A percentile compares a stretch with the other conserved stretches of the same genome.
These are phyloP conservation scores for Lytechinus pictus DNA, from an alignment of 35 echinoderm and acorn worm genomes.

Conservation along the genomic window DNA sequence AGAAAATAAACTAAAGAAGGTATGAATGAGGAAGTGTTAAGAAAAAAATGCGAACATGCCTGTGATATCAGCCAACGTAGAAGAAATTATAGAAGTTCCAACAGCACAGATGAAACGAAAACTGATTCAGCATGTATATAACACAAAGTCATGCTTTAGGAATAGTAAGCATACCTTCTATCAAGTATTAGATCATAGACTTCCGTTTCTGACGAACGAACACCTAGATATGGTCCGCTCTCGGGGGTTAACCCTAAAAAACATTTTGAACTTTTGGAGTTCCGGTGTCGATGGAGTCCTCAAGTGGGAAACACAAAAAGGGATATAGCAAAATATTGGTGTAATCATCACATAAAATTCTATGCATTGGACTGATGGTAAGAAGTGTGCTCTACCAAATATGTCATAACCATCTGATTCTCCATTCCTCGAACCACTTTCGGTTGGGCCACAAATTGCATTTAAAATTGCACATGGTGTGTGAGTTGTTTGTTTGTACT, in stretches of 20 bases:
- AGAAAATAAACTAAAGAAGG: background rate
- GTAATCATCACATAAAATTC: constrained; percentile 2
- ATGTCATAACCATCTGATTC: background rate
- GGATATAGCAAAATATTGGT: background rate
- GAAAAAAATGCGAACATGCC: constrained; percentile 4
- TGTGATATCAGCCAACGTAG: constrained; percentile 51
- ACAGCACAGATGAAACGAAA: background rate
- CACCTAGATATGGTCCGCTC: constrained; percentile 47
- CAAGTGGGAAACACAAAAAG: constrained; percentile 7
- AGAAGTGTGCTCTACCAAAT: background rate
- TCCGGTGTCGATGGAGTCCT: constrained; percentile 46
- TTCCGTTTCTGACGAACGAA: constrained; percentile 54
- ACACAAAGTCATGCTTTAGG: constrained; percentile 19
- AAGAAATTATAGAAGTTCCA: constrained; percentile 31
- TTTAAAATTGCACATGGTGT: constrained; percentile 26
- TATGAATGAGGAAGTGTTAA: background rate
- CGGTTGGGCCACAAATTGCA: constrained; percentile 22
- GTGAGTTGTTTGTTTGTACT: constrained; percentile 14
- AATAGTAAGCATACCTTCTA: constrained; percentile 40
- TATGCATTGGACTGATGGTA: background rate
- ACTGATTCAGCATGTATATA: background rate
- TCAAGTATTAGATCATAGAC: constrained; percentile 35
- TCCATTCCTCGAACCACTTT: background rate
- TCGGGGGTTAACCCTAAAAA: constrained; percentile 51
- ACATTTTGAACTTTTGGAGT: constrained; percentile 56